Base-by-base conservation (phyloP, 2,797 vertebrate genomes). In the Calcarius lapponicus region DNA sequence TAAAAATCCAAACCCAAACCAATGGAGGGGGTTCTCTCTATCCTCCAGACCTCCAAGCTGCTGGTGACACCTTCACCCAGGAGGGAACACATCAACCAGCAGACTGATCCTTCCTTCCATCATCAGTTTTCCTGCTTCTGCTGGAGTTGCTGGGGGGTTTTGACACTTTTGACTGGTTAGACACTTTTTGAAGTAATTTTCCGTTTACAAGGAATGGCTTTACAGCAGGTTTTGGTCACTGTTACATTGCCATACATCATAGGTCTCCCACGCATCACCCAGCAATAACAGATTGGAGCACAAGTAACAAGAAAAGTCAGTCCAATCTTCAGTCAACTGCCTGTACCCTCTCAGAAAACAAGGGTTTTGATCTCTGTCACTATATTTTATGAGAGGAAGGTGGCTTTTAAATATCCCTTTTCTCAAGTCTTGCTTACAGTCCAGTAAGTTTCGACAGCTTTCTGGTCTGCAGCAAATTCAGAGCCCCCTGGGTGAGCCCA, bases 391-490 rank as follows among this genome's bases (percentile, higher is more conserved):
- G 42, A 83, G 47, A 75, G 25, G 25, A 78, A 67, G 43, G 34
- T 15, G 81, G 69, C 29, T 85, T 92, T 94, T 64, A 94, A 91
- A 84, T 79, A 92, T 32, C 31, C n/a, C 4, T 79, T 72, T 88
- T 81, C 73, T 84, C 65, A 73, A 84, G 38, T 48, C 58, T 58
- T 79, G 31, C 54, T 84, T 78, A 75, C 60, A 85, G 67, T 28
- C 32, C 91, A 82, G 19, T 51, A 67, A 72, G 11, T 85, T 88
- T 60, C 83, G 81, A 45, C 36, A 90, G 73, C 70, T 51, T 86
- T 79, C 51, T 53, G 48, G 48, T 70, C 73, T 75, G 94, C 51
- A 84, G 74, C n/a, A 88, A 92, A 94, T 76, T 79, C 90, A 65
- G 4, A 47, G 22, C 51, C 76, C 54, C 62, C 38, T 38, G 65